phyloP scores from a whole-genome alignment of 2,113 vertebrate genomes.

The Sapayoa aenigma region DNA sequence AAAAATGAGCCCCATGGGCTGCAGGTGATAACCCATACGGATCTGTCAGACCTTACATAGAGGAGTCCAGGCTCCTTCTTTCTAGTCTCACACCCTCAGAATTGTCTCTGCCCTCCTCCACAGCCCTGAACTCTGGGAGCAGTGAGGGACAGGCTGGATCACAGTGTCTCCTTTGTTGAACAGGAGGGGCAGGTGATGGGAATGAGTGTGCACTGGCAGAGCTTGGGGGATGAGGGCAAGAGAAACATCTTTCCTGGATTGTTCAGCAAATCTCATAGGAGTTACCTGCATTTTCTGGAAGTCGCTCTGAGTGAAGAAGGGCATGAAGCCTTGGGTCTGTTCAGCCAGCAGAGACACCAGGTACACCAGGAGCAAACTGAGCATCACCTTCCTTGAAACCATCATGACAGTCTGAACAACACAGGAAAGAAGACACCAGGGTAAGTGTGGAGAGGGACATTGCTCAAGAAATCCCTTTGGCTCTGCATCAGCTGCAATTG shows the following conservation, averaged over 20 bases:
- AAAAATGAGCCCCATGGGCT: background rate
- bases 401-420: background rate
- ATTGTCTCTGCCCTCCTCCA: background rate
- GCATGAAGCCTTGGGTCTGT: constrained; percentile 75
- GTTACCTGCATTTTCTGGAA: constrained; percentile 80
- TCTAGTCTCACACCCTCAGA: background rate
- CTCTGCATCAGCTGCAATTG: background rate
- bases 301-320: constrained; percentile 82
- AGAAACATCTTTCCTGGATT: background rate
- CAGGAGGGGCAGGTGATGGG: background rate
- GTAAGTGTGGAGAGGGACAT: background rate
- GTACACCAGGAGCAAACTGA: constrained; percentile 69
- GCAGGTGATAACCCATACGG: background rate
- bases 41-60: background rate
- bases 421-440: background rate
- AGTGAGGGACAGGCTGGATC: background rate
- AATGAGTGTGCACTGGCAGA: background rate
- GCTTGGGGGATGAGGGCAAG: background rate
- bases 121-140: background rate
- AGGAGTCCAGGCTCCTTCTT: background rate
- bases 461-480: background rate
- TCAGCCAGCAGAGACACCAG: constrained; percentile 72
- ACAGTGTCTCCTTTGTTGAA: background rate
- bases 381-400: constrained; percentile 66
- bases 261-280: background rate